These are phyloP conservation scores for Palaemon carinicauda DNA, from an alignment of 1,140 invertebrate species.

Conservation along the genomic window DNA sequence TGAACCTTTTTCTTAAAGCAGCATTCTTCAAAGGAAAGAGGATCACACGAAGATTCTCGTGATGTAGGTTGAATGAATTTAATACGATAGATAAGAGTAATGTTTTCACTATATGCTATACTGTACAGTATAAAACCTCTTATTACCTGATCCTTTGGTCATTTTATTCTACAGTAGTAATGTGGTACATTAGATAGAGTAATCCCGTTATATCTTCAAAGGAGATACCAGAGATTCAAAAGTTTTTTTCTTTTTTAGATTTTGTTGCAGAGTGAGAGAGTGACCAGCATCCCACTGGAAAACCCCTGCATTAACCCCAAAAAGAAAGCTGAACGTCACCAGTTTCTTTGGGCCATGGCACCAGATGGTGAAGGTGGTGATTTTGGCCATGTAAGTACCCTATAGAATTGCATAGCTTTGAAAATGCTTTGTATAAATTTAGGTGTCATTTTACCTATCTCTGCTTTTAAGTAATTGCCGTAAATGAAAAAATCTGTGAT, in stretches of 20 bases:
- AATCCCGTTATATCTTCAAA: not conserved
- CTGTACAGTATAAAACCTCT: too few relatives aligned
- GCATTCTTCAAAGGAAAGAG: too few relatives aligned
- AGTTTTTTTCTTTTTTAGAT: conserved; percentile 6
- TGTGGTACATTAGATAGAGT: not conserved
- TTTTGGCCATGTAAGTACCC: conserved; percentile 22
- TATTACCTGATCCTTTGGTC: too few relatives aligned
- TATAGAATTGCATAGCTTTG: not conserved
- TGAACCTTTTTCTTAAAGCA: too few relatives aligned
- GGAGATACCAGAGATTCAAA: not conserved
- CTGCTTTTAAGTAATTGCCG: not conserved
- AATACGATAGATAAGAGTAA: too few relatives aligned
- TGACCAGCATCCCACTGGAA: conserved; percentile 7
- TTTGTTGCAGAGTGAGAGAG: conserved; percentile 18
- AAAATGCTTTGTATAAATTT: not conserved
- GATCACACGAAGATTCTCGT: too few relatives aligned
- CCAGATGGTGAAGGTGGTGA: conserved; percentile 26
- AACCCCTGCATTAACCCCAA: conserved; percentile 45
- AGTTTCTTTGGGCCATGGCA: conserved; percentile 39
- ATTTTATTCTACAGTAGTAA: too few relatives aligned
- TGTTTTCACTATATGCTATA: too few relatives aligned
- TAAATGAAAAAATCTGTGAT: too few relatives aligned
- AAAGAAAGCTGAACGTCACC: not conserved
- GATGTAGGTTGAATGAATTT: too few relatives aligned
- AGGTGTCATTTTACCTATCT: not conserved